Percentiles rank a stretch among this genome's conserved stretches.
These are phyloP conservation scores for Pinna nobilis DNA, from an alignment of 1,140 invertebrate genomes.

Conservation along the genomic window DNA sequence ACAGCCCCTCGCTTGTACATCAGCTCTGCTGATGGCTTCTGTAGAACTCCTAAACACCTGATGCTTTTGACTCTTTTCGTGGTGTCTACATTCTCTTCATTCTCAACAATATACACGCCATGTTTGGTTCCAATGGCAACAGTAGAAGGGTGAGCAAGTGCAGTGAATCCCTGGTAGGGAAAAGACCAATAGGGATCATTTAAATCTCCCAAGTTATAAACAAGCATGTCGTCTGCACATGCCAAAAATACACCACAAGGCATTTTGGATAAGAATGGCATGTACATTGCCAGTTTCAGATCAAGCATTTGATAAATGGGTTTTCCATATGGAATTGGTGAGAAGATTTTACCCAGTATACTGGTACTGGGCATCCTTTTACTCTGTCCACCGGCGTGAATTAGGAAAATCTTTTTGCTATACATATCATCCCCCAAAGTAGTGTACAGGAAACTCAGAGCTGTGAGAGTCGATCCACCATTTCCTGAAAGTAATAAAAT, in stretches of 20 bases:
- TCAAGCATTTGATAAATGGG: conserved; percentile 74
- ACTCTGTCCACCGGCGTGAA: conserved; percentile 76
- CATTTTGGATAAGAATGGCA: conserved; percentile 74
- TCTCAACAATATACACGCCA: conserved; percentile 75
- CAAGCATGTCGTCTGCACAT: conserved; percentile 76
- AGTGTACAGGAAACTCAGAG: conserved; percentile 62
- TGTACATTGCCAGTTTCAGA: conserved; percentile 75
- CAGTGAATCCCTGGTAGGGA: conserved; percentile 72
- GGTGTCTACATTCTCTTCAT: conserved; percentile 41
- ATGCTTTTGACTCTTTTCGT: conserved; percentile 48
- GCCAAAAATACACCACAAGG: conserved; percentile 75
- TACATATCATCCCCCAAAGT: conserved; percentile 66
- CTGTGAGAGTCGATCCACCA: conserved; percentile 75
- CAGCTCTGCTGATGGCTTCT: conserved; percentile 73
- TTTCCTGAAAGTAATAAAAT: conserved; percentile 67
- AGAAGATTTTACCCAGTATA: conserved; percentile 76
- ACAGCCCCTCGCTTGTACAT: conserved; percentile 73
- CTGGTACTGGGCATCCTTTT: conserved; percentile 75
- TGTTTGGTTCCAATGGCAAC: conserved; percentile 73
- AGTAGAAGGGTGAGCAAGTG: conserved; percentile 75
- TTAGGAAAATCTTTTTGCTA: conserved; percentile 70
- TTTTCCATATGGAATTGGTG: conserved; percentile 69
- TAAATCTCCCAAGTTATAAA: conserved; percentile 66
- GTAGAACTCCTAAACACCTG: conserved; percentile 73
- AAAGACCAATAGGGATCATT: conserved; percentile 60